Base-by-base conservation (phyloP, 2,113 vertebrate genomes). In the cattle (Bos taurus) region DNA sequence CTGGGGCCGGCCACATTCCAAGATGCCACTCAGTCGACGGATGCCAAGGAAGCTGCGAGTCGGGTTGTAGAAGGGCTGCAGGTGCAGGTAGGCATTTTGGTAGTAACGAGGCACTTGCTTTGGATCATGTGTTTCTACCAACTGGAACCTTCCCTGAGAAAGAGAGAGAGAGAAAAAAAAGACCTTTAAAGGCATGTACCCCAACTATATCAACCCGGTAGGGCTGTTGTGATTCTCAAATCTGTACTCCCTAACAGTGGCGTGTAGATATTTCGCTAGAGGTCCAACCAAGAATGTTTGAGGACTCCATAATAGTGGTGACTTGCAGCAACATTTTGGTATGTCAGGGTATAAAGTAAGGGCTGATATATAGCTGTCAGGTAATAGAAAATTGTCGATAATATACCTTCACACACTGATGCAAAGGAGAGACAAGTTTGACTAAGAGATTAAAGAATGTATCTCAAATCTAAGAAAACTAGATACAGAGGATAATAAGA, bases 11-110 rank as follows among this genome's bases (percentile, higher is more conserved):
- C 54, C 96, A 85, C 98, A 99, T 7, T 96, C 80, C 30, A 98
- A 81, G 0, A 11, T 86, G 71, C 88, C 97, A 0, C 43, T 74
- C 17, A 90, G 67, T 25, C 0, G 90, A n/a, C 30, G 15, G 1
- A 99, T 96, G 74, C 92, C 92, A 19, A 99, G 83, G 11, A 98
- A 98, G 87, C 98, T 99, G 62, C 28, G 96, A 33, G 97, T 98
- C 46, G 94, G 97, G 80, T 85, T 98, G 92, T 99, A 98, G 90
- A 98, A 99, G 0, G 98, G 96, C 8, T 0, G 50, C 74, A 99
- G 19, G 40, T 97, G 21, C 59, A 98, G 77, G 96, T 96, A 98
- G 33, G 97, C 98, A 36, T 9, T 71, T 43, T 97, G 90, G 74
- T 98, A 99, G 90, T 91, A 97, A 74, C 14, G 30, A 89, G 98